phyloP scores from a whole-genome alignment of 2,113 vertebrate genomes.

The Patagioenas fasciata region DNA sequence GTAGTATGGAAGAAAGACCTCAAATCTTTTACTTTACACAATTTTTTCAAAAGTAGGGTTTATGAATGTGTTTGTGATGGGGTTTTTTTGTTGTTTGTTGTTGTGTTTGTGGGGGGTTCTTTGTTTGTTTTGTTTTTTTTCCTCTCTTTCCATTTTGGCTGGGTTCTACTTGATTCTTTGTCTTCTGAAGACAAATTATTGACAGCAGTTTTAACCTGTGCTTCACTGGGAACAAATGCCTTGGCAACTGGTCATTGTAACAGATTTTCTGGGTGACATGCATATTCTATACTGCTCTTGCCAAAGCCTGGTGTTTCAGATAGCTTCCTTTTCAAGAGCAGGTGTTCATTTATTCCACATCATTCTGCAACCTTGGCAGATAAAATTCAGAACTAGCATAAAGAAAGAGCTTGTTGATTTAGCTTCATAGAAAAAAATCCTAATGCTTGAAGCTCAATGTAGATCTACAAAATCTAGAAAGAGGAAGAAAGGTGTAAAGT shows the following conservation, averaged over 20 bases:
- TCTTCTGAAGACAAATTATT: background rate
- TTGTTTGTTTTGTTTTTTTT: no score
- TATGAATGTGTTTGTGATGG: background rate
- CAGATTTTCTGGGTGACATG: conserved; percentile 45
- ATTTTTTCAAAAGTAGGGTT: background rate
- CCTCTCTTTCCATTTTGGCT: background rate
- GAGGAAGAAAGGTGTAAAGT: background rate
- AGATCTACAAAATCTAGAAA: background rate
- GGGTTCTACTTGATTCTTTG: background rate
- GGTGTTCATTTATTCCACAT: conserved; percentile 63
- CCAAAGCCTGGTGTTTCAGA: conserved; percentile 44
- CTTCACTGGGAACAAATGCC: background rate
- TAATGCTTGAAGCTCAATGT: background rate
- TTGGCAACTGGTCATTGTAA: conserved; percentile 28
- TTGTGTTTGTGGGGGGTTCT: no score
- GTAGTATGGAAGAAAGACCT: background rate
- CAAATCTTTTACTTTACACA: background rate
- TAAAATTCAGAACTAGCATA: background rate
- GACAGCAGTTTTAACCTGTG: conserved; percentile 37
- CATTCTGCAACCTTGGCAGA: conserved; percentile 41
- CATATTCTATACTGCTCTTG: background rate
- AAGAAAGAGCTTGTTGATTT: background rate
- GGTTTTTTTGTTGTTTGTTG: background rate
- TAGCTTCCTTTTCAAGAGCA: conserved; percentile 54
- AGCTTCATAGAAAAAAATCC: background rate